phyloP scores from a whole-genome alignment of 2,113 vertebrate genomes.

The Thunnus thynnus region DNA sequence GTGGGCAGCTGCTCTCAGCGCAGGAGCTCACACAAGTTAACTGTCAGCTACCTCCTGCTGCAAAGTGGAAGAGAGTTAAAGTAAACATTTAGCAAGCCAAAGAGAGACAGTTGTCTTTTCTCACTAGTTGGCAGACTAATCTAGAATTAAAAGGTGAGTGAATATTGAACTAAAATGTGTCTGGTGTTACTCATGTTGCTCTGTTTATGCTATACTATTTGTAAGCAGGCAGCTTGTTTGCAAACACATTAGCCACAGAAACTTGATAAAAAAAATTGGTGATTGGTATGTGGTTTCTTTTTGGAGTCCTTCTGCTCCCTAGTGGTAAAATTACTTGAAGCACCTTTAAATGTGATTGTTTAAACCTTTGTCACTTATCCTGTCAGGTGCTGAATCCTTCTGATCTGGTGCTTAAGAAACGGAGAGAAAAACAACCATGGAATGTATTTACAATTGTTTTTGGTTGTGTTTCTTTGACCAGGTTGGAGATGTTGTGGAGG shows the following conservation, averaged over 20 bases:
- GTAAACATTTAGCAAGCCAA: conserved; percentile 43
- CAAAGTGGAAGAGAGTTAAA: conserved; percentile 22
- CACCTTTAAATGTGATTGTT: not conserved
- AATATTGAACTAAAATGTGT: not conserved
- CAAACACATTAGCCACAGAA: conserved; percentile 9
- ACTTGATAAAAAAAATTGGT: conserved; percentile 10
- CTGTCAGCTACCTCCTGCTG: conserved; percentile 12
- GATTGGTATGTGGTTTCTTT: conserved; percentile 5
- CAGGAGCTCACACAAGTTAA: conserved; percentile 33
- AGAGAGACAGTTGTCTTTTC: conserved; percentile 1
- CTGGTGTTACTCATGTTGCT: conserved; percentile 1
- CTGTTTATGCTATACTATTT: not conserved
- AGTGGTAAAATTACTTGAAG: not conserved
- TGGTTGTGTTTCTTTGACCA: conserved; percentile 63
- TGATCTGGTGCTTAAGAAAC: not conserved
- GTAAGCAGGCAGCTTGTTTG: not conserved
- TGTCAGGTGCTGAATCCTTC: not conserved
- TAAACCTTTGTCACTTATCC: conserved; percentile 15
- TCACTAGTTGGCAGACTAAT: conserved; percentile 12
- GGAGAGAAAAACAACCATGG: not conserved
- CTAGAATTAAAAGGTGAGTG: not conserved
- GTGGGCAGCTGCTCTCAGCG: conserved; percentile 39
- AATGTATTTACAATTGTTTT: conserved; percentile 10
- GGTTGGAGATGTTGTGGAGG: conserved; percentile 97
- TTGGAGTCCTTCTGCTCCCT: not conserved